Evolutionary conservation across 2,797 vertebrate genomes (phyloP).

Genomic region (Prunella strophiata): DNA sequence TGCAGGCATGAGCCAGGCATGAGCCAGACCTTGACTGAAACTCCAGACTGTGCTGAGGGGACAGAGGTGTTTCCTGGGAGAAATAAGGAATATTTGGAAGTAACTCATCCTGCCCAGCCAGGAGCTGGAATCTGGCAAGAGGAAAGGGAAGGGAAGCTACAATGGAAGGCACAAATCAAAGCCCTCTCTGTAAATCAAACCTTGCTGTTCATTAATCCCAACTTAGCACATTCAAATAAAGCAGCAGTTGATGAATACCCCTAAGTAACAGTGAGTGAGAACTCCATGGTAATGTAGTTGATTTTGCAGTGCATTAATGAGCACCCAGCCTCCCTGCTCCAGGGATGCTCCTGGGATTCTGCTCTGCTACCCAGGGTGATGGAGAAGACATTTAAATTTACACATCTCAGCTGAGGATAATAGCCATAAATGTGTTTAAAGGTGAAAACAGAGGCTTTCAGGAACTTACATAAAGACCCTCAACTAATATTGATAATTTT

Average conservation of each 20-base stretch:
- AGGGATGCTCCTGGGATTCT: neutral
- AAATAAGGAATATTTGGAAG: neutral
- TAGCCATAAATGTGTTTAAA: neutral
- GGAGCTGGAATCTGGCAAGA: neutral
- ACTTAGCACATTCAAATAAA: constrained; percentile 63
- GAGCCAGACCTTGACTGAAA: neutral
- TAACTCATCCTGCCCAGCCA: neutral
- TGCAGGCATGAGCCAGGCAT: neutral
- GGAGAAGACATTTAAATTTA: neutral
- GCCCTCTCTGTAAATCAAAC: constrained; percentile 32
- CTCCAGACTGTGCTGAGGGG: neutral
- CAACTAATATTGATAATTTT: neutral
- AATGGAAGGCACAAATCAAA: constrained; percentile 52
- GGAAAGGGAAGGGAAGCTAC: constrained; percentile 16
- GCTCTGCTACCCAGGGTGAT: neutral
- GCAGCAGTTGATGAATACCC: constrained; percentile 61
- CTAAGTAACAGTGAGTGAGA: constrained; percentile 52
- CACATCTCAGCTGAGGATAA: neutral
- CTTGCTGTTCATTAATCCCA: constrained; percentile 65
- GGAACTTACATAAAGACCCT: neutral
- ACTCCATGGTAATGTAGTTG: neutral
- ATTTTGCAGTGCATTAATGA: constrained; percentile 20
- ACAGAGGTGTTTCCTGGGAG: neutral
- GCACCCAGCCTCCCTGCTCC: neutral
- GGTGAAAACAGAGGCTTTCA: neutral